phyloP scores from a whole-genome alignment of 2,797 vertebrate species.

The Aselliscus stoliczkanus region DNA sequence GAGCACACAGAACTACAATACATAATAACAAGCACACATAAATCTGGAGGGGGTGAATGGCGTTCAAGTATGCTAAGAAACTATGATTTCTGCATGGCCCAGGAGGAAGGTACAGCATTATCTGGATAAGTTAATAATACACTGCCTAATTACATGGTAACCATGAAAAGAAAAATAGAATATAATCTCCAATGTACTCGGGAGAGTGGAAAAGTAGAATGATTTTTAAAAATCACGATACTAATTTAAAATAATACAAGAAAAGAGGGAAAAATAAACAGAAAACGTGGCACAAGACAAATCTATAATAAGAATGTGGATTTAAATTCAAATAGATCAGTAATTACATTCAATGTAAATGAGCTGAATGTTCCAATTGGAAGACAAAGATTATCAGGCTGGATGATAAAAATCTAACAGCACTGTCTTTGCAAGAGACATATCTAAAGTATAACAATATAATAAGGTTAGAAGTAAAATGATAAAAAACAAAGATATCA shows the following conservation, averaged over 20 bases:
- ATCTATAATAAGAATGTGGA: slow-evolving; percentile 1
- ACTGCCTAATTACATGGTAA: background rate
- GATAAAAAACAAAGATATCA: background rate
- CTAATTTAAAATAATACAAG: slow-evolving; percentile 19
- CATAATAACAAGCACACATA: background rate
- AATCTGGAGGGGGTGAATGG: background rate
- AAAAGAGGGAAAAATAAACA: slow-evolving; percentile 13
- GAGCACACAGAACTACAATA: background rate
- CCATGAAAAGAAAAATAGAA: background rate
- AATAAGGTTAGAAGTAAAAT: slow-evolving; percentile 27
- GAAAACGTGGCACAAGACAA: slow-evolving; percentile 35
- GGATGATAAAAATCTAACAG: slow-evolving; percentile 1
- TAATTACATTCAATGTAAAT: slow-evolving; percentile 30
- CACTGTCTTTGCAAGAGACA: background rate
- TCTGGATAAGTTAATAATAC: background rate
- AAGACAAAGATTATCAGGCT: slow-evolving; percentile 21
- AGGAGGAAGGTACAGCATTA: background rate
- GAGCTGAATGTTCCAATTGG: background rate
- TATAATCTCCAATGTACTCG: background rate
- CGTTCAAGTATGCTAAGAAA: slow-evolving; percentile 5
- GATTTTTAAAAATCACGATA: background rate
- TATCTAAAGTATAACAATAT: slow-evolving; percentile 18
- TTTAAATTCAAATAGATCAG: slow-evolving; percentile 30
- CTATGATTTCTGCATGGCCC: background rate
- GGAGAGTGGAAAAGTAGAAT: background rate